phyloP scores from a whole-genome alignment of 2,888 invertebrate species.

The Melinaea marsaeus region DNA sequence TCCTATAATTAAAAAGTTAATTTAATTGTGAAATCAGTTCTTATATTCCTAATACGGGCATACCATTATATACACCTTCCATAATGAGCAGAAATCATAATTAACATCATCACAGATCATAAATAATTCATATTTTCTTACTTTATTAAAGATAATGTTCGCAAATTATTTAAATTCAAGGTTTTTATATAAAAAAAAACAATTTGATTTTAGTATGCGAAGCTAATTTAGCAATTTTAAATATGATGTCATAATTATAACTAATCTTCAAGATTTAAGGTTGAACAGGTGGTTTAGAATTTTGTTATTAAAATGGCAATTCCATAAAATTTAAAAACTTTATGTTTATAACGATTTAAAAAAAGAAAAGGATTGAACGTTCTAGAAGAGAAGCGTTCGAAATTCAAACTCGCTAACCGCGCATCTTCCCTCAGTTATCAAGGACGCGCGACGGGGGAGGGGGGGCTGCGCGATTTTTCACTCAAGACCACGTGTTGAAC shows the following conservation, averaged over 20 bases:
- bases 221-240: conserved; percentile 22
- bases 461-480: conserved; percentile 69
- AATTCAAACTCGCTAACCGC: conserved; percentile 31
- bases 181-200: conserved; percentile 13
- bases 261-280: conserved; percentile 20
- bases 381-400: conserved; percentile 17
- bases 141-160: conserved; percentile 11
- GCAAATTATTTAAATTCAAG: conserved; percentile 13
- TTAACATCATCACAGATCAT: conserved; percentile 3
- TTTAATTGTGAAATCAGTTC: too few relatives aligned
- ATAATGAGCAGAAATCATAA: background rate
- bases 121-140: conserved; percentile 7
- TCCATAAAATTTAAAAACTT: too few relatives aligned
- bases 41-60: too few relatives aligned
- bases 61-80: too few relatives aligned
- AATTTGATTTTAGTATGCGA: conserved; percentile 22
- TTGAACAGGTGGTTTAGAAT: conserved; percentile 10
- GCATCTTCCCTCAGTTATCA: conserved; percentile 51
- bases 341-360: too few relatives aligned
- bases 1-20: too few relatives aligned
- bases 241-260: conserved; percentile 19
- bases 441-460: conserved; percentile 46
- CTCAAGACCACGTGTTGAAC: conserved; percentile 71
- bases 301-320: background rate
- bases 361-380: background rate